These are phyloP conservation scores for Hormaphis cornu DNA, from an alignment of 1,140 invertebrate species.

Conservation along the genomic window DNA sequence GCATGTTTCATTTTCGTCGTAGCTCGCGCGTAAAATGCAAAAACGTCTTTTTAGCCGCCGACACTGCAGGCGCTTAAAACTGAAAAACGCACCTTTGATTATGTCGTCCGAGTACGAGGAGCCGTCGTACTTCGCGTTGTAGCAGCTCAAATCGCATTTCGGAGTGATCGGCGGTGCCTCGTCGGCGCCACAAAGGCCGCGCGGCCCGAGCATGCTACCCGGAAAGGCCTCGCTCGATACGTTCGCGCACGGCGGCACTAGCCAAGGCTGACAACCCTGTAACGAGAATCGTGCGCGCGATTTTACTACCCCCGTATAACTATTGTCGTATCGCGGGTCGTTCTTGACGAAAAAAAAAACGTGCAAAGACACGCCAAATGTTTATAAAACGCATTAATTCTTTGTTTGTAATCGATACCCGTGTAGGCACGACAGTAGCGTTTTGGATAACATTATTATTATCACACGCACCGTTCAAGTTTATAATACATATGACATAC, in stretches of 20 bases:
- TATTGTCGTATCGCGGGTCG: no score
- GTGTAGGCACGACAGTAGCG: neutral
- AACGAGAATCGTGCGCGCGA: no score
- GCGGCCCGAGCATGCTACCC: neutral
- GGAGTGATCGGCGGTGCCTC: neutral
- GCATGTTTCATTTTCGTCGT: no score
- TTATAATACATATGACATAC: no score
- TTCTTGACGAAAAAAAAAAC: no score
- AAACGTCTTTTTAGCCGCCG: no score
- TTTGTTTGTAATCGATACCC: neutral
- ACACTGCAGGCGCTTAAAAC: no score
- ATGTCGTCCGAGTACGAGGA: conserved; percentile 5
- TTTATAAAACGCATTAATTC: neutral
- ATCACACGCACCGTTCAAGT: no score
- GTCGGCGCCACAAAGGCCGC: neutral
- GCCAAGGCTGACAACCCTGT: conserved; percentile 20
- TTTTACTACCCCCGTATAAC: no score
- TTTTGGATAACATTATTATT: no score
- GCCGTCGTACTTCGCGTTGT: neutral
- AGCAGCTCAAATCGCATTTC: conserved; percentile 14
- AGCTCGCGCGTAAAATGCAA: no score
- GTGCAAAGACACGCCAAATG: no score
- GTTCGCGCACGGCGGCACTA: neutral
- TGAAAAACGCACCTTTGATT: conserved; percentile 21
- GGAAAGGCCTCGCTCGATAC: neutral